A percentile compares a stretch with the other conserved stretches of the same genome.
These are phyloP conservation scores for Sebastes umbrosus DNA, from an alignment of 2,797 vertebrate genomes.

Conservation along the genomic window DNA sequence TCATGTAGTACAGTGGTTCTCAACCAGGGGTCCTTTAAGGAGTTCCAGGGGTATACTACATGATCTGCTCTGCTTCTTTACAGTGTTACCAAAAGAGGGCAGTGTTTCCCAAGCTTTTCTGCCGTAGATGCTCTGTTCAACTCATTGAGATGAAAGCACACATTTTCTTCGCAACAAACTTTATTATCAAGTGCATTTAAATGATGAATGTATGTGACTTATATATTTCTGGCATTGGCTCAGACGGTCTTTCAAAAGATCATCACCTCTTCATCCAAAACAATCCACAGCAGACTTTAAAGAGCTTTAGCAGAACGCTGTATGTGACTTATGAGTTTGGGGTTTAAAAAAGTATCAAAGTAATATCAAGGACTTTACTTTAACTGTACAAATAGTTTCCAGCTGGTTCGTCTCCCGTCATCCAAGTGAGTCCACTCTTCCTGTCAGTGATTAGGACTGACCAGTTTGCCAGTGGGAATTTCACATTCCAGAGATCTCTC, in stretches of 20 bases:
- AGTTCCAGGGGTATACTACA: neutral
- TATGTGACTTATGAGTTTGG: neutral
- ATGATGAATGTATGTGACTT: neutral
- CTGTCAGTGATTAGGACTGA: constrained; percentile 31
- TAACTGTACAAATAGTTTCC: constrained; percentile 41
- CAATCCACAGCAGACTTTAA: neutral
- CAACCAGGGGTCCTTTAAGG: too few relatives aligned
- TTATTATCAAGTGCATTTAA: neutral
- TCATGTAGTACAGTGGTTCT: too few relatives aligned
- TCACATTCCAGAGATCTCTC: constrained; percentile 28
- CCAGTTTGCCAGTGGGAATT: constrained; percentile 13
- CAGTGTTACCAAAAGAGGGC: constrained; percentile 57
- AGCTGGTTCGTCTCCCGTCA: constrained; percentile 22
- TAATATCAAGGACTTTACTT: constrained; percentile 10
- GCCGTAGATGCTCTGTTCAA: neutral
- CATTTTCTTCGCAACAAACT: neutral
- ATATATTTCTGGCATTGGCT: neutral
- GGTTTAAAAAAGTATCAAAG: neutral
- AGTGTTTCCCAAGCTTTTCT: constrained; percentile 38
- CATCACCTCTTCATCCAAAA: neutral
- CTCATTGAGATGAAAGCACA: neutral
- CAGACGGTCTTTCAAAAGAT: neutral
- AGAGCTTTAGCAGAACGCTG: neutral
- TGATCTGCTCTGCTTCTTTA: neutral
- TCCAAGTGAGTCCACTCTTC: constrained; percentile 24